Evolutionary conservation across 2,113 vertebrate species (phyloP).

Genomic region (Verasper variegatus): DNA sequence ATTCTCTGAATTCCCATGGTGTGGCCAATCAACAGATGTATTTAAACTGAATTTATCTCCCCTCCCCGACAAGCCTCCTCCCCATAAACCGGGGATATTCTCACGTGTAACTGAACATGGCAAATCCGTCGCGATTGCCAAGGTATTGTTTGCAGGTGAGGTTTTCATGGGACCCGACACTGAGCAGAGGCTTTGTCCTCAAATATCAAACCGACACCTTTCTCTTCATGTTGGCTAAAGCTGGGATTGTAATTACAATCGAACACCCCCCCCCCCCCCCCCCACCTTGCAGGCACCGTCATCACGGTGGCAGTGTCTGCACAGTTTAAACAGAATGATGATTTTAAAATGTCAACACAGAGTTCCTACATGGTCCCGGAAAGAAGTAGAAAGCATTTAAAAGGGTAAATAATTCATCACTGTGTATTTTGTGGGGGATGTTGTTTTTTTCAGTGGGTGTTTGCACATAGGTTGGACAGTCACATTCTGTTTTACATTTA

Average conservation of each 20-base stretch:
- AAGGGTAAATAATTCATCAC: neutral
- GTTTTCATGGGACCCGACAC: conserved; percentile 13
- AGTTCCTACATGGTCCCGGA: neutral
- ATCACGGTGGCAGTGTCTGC: neutral
- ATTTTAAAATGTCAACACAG: neutral
- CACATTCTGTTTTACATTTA: too few relatives aligned
- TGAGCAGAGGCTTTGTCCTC: conserved; percentile 18
- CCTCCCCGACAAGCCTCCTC: conserved; percentile 4
- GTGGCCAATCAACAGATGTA: conserved; percentile 74
- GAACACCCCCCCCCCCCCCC: too few relatives aligned
- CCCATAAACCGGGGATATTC: conserved; percentile 15
- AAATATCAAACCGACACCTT: neutral
- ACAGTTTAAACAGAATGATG: neutral
- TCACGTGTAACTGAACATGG: conserved; percentile 30
- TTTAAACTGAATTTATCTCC: conserved; percentile 49
- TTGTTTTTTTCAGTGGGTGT: neutral
- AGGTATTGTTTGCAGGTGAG: conserved; percentile 59
- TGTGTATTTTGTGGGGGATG: neutral
- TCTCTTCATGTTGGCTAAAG: neutral
- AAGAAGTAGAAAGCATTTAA: neutral
- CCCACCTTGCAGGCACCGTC: neutral
- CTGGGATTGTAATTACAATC: neutral
- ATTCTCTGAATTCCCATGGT: conserved; percentile 67
- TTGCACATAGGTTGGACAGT: too few relatives aligned
- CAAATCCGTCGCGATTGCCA: conserved; percentile 36